These are phyloP conservation scores for Cataglyphis altisquamis DNA, from an alignment of 2,888 invertebrate species.

Conservation along the genomic window DNA sequence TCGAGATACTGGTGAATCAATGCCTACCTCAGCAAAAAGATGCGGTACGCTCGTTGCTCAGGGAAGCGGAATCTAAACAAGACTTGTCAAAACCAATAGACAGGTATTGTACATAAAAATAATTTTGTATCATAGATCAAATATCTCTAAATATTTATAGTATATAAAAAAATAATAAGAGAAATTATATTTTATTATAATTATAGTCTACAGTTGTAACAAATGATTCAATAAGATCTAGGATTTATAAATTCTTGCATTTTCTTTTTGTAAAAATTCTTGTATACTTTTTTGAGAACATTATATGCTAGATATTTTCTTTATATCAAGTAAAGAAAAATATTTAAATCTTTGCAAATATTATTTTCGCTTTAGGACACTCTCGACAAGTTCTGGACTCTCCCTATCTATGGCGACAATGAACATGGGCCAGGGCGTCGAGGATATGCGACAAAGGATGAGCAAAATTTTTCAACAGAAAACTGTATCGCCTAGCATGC, in stretches of 20 bases:
- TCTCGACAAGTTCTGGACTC: slow-evolving; percentile 81
- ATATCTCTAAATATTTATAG: not conserved
- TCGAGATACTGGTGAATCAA: slow-evolving; percentile 86
- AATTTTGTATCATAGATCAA: not conserved
- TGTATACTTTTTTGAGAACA: not conserved
- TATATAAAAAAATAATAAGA: not conserved
- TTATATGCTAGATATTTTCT: not conserved
- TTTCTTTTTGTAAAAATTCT: not conserved
- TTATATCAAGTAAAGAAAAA: not conserved
- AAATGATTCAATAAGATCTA: not conserved
- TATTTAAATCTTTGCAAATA: not conserved
- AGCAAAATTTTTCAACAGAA: slow-evolving; percentile 88
- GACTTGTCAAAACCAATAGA: slow-evolving; percentile 83
- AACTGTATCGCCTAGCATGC: slow-evolving; percentile 80
- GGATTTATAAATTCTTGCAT: not conserved
- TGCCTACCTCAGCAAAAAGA: slow-evolving; percentile 87
- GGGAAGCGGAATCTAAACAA: slow-evolving; percentile 87
- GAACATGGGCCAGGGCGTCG: slow-evolving; percentile 87
- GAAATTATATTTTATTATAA: slow-evolving; percentile 13
- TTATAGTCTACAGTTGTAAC: not conserved
- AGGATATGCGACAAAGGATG: slow-evolving; percentile 88
- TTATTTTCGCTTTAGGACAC: slow-evolving; percentile 73
- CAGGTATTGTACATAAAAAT: slow-evolving; percentile 76
- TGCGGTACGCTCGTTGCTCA: slow-evolving; percentile 87
- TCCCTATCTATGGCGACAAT: slow-evolving; percentile 84